Base-by-base conservation (phyloP, 2,113 vertebrate species). In the Myrmecophaga tridactyla region DNA sequence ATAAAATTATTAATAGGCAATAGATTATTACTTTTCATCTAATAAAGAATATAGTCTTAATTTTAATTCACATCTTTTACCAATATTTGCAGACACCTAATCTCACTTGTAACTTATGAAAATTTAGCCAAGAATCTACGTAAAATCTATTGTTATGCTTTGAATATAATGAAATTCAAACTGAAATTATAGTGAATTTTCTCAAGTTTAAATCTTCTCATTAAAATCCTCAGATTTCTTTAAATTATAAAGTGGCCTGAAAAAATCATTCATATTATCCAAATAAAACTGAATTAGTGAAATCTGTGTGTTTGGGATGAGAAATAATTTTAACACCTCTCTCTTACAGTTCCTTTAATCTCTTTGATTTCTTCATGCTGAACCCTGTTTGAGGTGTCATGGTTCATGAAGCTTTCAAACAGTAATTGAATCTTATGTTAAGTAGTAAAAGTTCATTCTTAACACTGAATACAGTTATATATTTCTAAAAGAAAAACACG, bases 401-500 rank as follows among this genome's bases (percentile, higher is more conserved):
- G 0, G 39, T 77, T 65, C 60, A 0, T 89, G 94, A 90, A 53
- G 15, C 51, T 92, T 91, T 92, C 43, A 63, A 20, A 70, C 20
- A 72, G 27, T 89, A 92, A 80, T 53, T 27, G 36, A 85, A 23
- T 12, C 51, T 94, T 89, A 60, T 51, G 34, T 48, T 80, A 84
- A 43, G 7, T 86, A 89, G 31, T 83, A 69, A 76, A 89, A 23
- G 46, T 82, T 93, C 94, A 62, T 67, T 93, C 94, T 20, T 80
- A 89, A 78, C 31, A 90, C 4, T 36, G 18, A 88, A 3, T 89
- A 39, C 39, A 82, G 21, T 89, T 83, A 83, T 69, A 23, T 67
- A 75, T 34, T 51, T 94, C 39, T 63, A n/a, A 86, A 89, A 56
- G 48, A 78, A 95, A 95, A 84, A 69, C 15, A 93, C 86, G 39